These are phyloP conservation scores for Therioaphis trifolii DNA, from an alignment of 2,888 invertebrate species.

Conservation along the genomic window DNA sequence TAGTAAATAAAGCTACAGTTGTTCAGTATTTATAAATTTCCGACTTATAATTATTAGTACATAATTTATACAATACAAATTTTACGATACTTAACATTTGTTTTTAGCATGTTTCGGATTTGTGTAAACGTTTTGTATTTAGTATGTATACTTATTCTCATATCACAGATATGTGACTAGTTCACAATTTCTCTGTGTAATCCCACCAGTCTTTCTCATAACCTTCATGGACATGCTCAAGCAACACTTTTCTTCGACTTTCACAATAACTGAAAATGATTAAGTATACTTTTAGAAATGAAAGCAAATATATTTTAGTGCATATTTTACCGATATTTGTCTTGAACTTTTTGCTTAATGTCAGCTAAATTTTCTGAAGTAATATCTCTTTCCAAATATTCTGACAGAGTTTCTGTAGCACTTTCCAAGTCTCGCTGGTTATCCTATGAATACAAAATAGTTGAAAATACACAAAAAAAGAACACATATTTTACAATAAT, in stretches of 20 bases:
- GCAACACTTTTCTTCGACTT: constrained; percentile 91
- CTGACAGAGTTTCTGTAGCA: constrained; percentile 96
- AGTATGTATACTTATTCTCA: constrained; percentile 57
- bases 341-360: constrained; percentile 98
- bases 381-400: constrained; percentile 97
- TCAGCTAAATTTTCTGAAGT: constrained; percentile 96
- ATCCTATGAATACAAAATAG: constrained; percentile 72
- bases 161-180: constrained; percentile 60
- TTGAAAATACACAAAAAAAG: constrained; percentile 19
- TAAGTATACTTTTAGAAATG: constrained; percentile 6
- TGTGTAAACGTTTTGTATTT: constrained; percentile 50
- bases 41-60: constrained; percentile 52
- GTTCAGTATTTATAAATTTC: constrained; percentile 49
- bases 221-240: constrained; percentile 98
- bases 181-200: constrained; percentile 79
- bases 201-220: constrained; percentile 99
- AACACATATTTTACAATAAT: too few species aligned
- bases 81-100: constrained; percentile 31
- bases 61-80: constrained; percentile 18
- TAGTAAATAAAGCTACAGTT: constrained; percentile 60
- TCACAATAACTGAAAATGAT: constrained; percentile 90
- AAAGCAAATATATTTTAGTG: background rate
- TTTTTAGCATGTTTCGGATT: constrained; percentile 26
- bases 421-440: constrained; percentile 98
- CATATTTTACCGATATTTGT: constrained; percentile 87